These are phyloP conservation scores for Falco berigora DNA, from an alignment of 2,797 vertebrate genomes.

Conservation along the genomic window DNA sequence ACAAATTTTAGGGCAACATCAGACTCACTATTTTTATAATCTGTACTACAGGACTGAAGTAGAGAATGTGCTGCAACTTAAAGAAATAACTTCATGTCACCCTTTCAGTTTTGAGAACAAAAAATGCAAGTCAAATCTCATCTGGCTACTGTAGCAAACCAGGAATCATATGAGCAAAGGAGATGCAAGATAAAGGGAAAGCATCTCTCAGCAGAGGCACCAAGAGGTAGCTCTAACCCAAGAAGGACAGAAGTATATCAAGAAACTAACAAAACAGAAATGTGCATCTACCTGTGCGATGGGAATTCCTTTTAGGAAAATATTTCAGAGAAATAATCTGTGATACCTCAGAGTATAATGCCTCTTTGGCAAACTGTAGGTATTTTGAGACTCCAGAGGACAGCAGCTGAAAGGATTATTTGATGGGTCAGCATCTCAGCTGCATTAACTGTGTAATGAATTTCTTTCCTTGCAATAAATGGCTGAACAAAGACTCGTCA, in stretches of 20 bases:
- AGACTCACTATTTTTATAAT: neutral
- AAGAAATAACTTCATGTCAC: neutral
- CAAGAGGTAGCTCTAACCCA: neutral
- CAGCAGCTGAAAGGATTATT: neutral
- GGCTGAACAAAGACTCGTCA: neutral
- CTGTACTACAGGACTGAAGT: neutral
- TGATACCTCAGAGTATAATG: neutral
- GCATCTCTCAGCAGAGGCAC: neutral
- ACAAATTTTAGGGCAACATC: neutral
- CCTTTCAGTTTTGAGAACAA: neutral
- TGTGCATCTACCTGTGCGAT: neutral
- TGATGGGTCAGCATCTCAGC: constrained; percentile 17
- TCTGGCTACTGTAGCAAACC: neutral
- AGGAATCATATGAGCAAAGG: neutral
- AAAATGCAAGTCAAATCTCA: neutral
- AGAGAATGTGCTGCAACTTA: neutral
- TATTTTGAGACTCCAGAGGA: neutral
- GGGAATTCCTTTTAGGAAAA: neutral
- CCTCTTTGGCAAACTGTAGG: neutral
- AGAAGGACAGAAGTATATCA: neutral
- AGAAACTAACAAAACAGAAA: neutral
- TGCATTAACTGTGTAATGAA: neutral
- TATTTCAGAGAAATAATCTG: neutral
- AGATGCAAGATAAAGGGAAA: neutral
- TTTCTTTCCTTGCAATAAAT: neutral